These are phyloP conservation scores for Latrodectus geometricus DNA, from an alignment of 1,140 invertebrate genomes.

Conservation along the genomic window DNA sequence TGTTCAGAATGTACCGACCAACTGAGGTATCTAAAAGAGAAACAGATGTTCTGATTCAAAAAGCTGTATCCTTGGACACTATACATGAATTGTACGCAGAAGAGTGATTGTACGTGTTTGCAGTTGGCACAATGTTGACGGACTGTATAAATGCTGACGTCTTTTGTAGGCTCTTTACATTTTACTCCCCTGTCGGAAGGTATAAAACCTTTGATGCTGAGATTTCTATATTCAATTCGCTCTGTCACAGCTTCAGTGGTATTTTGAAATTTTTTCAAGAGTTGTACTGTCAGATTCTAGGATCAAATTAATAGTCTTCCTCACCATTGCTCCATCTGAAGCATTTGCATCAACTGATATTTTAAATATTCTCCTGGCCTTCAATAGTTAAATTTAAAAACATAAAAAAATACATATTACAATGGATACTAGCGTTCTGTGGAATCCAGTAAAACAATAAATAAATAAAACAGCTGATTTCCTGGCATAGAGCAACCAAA, in stretches of 20 bases:
- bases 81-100: neutral
- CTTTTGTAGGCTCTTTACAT: neutral
- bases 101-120: neutral
- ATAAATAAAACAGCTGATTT: neutral
- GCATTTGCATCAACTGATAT: neutral
- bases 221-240: neutral
- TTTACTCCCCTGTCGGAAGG: neutral
- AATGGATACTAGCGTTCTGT: neutral
- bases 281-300: neutral
- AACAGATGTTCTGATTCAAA: neutral
- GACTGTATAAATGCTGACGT: neutral
- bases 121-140: neutral
- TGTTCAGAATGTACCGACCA: neutral
- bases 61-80: neutral
- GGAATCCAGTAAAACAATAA: too few species aligned
- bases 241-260: neutral
- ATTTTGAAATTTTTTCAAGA: neutral
- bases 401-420: neutral
- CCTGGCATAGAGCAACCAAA: neutral
- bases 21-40: neutral
- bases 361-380: neutral
- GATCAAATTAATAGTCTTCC: neutral
- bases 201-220: neutral
- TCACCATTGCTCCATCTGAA: neutral
- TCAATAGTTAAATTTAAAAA: neutral